phyloP scores from a whole-genome alignment of 2,113 vertebrate genomes.

The Clupea harengus region DNA sequence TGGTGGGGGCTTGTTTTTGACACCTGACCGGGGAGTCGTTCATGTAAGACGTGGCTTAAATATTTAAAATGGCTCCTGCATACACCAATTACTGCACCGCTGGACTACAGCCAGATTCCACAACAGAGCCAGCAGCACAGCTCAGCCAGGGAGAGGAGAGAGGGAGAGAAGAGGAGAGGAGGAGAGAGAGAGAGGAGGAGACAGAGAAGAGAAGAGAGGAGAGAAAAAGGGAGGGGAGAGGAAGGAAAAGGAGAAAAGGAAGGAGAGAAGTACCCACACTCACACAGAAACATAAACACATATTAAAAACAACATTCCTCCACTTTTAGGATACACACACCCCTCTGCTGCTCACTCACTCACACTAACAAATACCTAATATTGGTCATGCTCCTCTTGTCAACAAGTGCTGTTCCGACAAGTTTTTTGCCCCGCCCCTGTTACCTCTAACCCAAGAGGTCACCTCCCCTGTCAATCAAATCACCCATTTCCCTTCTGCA shows the following conservation, averaged over 20 bases:
- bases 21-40: slow-evolving; percentile 61
- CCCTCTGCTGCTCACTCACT: neutral
- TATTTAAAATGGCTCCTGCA: slow-evolving; percentile 70
- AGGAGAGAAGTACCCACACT: neutral
- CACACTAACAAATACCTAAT: neutral
- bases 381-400: neutral
- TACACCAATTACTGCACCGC: slow-evolving; percentile 68
- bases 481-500: neutral
- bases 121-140: slow-evolving; percentile 49
- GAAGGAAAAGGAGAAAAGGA: too few species aligned
- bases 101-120: slow-evolving; percentile 59
- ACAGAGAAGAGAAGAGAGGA: neutral
- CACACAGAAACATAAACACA: neutral
- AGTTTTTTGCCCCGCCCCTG: neutral
- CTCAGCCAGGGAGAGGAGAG: neutral
- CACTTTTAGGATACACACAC: neutral
- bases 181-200: neutral
- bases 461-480: neutral
- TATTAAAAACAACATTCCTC: neutral
- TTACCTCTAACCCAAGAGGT: neutral
- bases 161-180: neutral
- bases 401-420: neutral
- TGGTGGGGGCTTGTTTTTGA: slow-evolving; percentile 58
- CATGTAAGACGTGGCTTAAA: slow-evolving; percentile 67
- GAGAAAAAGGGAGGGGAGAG: neutral